Percentiles rank a stretch among this genome's conserved stretches.
These are phyloP conservation scores for Acanthopagrus latus DNA, from an alignment of 2,797 vertebrate species.

Conservation along the genomic window DNA sequence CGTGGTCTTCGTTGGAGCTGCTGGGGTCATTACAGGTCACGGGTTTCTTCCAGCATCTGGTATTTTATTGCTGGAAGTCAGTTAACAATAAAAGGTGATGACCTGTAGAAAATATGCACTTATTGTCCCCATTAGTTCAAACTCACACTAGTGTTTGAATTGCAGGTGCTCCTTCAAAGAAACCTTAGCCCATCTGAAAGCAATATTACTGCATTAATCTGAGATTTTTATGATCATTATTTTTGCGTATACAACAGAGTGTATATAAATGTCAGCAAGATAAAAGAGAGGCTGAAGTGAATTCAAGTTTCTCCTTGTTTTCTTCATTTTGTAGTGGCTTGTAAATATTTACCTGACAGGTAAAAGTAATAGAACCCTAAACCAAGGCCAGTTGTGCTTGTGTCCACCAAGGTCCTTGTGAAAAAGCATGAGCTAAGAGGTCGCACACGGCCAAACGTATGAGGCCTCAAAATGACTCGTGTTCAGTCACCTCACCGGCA, in stretches of 20 bases:
- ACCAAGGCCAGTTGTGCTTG: too few relatives aligned
- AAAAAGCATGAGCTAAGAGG: too few relatives aligned
- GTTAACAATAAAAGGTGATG: conserved; percentile 16
- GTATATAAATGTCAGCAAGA: neutral
- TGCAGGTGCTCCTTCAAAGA: neutral
- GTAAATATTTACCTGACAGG: too few relatives aligned
- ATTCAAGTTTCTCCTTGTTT: neutral
- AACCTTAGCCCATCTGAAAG: neutral
- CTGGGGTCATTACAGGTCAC: neutral
- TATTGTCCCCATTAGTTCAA: neutral
- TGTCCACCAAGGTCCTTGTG: too few relatives aligned
- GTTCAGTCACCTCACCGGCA: too few relatives aligned
- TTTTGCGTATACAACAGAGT: neutral
- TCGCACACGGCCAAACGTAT: too few relatives aligned
- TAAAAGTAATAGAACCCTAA: too few relatives aligned
- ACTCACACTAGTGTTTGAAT: neutral
- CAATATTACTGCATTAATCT: neutral
- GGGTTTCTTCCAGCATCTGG: conserved; percentile 36
- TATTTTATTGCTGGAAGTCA: conserved; percentile 19
- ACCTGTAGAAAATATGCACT: conserved; percentile 6
- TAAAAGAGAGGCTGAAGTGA: neutral
- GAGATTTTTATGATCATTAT: neutral
- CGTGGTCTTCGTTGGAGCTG: neutral
- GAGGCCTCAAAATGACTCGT: too few relatives aligned
- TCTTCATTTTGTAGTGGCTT: too few relatives aligned